Evolutionary conservation across 2,888 invertebrate species (phyloP), one percentile per base, ranked within the genome.

Genomic region (Drosophila pseudotakahashii): DNA sequence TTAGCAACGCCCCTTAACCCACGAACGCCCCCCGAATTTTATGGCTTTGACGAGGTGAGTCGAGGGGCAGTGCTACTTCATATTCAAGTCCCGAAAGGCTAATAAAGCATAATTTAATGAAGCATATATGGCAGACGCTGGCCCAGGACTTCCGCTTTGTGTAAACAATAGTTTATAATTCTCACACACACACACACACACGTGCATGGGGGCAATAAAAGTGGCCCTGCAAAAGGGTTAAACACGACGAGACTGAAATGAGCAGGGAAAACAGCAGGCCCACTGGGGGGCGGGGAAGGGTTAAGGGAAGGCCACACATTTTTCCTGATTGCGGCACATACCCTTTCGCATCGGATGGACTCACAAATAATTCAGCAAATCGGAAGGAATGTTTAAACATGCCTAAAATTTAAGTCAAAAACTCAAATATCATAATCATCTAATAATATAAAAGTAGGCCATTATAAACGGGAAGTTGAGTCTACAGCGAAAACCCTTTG

Each of bases 61-160:
- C 42, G 58, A 41, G 48, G 45, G 41, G 51, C 23, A 11, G 67
- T 69, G 74, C 88, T 89, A 89, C 89, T 82, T 82, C 88, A 82
- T 89, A 89, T 89, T 82, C 82, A 89, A 84, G 77, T 88, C 89
- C 89, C 90, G 89, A 84, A 82, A 73, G 90, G 79, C 87, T 89
- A 89, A 90, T 89, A 90, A 89, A 90, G 77, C 80, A 90, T 88
- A 88, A 90, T 90, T 88, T 90, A 90, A 89, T 89, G 89, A 87
- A 89, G 89, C 90, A 79, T 78, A 79, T 68, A 78, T 62, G 75
- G 73, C 80, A 77, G 77, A 76, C 77, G 73, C 73, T 76, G 81
- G 77, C 75, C 78, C 74, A 86, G 78, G 75, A 89, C 79, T 88
- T 84, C 86, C 89, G 84, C 82, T 80, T 82, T 82, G 71, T 79